Evolutionary conservation across 2,113 vertebrate species (phyloP), one percentile per base, ranked within the genome.

Genomic region (Pachyramphus minor): DNA sequence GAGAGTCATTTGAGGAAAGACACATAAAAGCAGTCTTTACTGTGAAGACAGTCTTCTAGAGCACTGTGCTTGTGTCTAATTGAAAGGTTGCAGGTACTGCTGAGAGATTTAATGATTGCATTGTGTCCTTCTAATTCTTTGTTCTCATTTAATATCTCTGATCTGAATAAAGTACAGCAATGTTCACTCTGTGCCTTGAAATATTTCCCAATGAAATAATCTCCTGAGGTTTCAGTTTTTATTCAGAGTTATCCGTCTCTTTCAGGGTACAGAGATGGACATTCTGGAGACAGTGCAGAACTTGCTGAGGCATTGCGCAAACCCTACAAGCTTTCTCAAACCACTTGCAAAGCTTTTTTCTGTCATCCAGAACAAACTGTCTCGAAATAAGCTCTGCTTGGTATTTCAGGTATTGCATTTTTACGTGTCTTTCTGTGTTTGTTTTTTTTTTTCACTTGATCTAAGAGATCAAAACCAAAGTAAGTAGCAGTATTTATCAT

Each of bases 221-320:
- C 49, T 89, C 16, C 0, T 76, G 47, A 60, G 14, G 11, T 55
- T 58, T 86, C 88, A 55, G 31, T 77, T 44, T 35, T 91, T 81
- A 89, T 62, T 91, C 68, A 60, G 52, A 81, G 16, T 45, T 74
- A 6, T 11, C 13, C 74, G 1, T 96, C 56, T 97, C 58, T 91
- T 97, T 76, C 91, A 99, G 99, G 99, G 98, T 95, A 99, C 98
- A 6, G 99, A 99, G 97, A 93, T 99, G 56, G 99, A 99, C 94
- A 98, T 99, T 95, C 96, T 99, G 92, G 98, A 98, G 94, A 99
- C 99, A 6, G 94, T 99, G 20, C 98, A 99, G 97, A 99, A 99
- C 95, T 97, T 99, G 72, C 96, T 99, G 94, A 98, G 94, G 22
- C 99, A 98, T 72, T 99, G 99, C 87, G 92, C 94, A 67, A 97